A percentile compares a stretch with the other conserved stretches of the same genome.
phyloP scores from a whole-genome alignment of 2,113 vertebrate genomes.

The Nyctibius bracteatus region DNA sequence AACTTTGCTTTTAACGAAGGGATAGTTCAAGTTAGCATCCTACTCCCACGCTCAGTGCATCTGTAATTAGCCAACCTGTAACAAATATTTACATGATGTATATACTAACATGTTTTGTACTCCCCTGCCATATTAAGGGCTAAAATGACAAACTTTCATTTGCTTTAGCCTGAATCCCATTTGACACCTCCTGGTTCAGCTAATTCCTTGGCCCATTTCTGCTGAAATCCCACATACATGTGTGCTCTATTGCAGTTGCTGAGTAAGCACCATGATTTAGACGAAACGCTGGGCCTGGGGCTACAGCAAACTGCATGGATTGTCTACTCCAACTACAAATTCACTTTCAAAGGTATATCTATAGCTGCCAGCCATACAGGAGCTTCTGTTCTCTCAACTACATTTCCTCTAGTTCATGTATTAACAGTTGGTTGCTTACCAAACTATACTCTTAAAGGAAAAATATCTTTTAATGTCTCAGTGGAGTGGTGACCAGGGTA shows the following conservation, averaged over 20 bases:
- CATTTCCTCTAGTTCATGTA: background rate
- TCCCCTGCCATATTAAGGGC: background rate
- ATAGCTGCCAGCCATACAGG: constrained; percentile 2
- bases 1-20: background rate
- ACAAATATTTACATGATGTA: background rate
- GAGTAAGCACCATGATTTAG: background rate
- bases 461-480: background rate
- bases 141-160: background rate
- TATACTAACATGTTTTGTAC: background rate
- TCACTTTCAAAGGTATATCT: constrained; percentile 12
- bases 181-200: background rate
- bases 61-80: background rate
- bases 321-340: background rate
- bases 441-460: background rate
- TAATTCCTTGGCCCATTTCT: background rate
- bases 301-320: background rate
- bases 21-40: background rate
- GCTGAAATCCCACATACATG: background rate
- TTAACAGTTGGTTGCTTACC: background rate
- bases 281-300: background rate
- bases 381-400: background rate
- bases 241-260: background rate
- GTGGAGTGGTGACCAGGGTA: background rate
- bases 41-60: background rate
- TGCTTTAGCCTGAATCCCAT: background rate